A percentile compares a stretch with the other conserved stretches of the same genome.
Evolutionary conservation across 2,797 vertebrate genomes (phyloP).

Genomic region (Ctenosaura bakeri): DNA sequence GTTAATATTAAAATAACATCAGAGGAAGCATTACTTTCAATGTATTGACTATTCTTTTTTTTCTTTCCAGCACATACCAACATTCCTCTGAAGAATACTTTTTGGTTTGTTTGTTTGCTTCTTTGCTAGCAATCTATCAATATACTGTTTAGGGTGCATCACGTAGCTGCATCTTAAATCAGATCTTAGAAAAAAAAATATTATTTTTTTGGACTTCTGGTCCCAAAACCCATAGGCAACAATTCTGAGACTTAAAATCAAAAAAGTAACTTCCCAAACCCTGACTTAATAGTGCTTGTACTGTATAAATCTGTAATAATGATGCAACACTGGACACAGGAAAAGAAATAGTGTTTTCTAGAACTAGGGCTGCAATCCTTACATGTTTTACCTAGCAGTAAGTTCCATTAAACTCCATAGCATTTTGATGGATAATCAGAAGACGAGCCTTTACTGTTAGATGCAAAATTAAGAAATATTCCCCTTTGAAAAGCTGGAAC

Average conservation of each 20-base stretch:
- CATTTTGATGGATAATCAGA: background rate
- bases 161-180: background rate
- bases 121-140: background rate
- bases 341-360: background rate
- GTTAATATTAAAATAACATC: background rate
- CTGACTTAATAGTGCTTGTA: background rate
- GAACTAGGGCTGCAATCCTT: background rate
- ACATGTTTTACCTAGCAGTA: background rate
- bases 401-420: background rate
- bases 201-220: too few relatives aligned
- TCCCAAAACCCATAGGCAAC: too few relatives aligned
- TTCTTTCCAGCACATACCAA: background rate
- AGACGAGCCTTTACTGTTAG: background rate
- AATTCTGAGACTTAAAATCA: too few relatives aligned
- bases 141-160: background rate
- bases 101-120: background rate
- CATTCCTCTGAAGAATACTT: background rate
- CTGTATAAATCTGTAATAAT: background rate
- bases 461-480: slow-evolving; percentile 12
- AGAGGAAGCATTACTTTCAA: background rate
- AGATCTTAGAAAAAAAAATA: background rate
- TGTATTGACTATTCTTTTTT: background rate
- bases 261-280: too few relatives aligned
- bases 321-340: background rate
- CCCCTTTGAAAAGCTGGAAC: too few relatives aligned